These are phyloP conservation scores for Zonotrichia leucophrys DNA, from an alignment of 2,113 vertebrate species.

Conservation along the genomic window DNA sequence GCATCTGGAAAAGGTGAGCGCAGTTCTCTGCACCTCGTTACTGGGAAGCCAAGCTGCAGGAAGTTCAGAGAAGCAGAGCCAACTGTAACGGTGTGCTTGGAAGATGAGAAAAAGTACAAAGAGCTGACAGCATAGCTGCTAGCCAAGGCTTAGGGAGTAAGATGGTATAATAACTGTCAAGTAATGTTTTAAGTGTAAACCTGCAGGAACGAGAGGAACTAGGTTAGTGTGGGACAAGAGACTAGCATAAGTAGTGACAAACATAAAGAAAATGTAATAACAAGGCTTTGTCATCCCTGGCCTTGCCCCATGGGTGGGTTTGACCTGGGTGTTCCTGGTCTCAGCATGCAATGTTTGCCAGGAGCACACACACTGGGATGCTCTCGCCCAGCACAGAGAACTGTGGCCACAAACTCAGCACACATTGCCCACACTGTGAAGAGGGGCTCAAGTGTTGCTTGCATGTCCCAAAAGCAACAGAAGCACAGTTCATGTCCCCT, in stretches of 20 bases:
- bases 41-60: slow-evolving; percentile 38
- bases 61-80: slow-evolving; percentile 47
- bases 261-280: background rate
- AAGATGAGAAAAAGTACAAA: background rate
- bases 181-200: background rate
- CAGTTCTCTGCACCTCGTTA: slow-evolving; percentile 3
- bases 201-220: background rate
- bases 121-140: background rate
- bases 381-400: fast-evolving
- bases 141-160: background rate
- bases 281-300: background rate
- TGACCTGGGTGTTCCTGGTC: background rate
- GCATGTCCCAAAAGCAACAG: background rate
- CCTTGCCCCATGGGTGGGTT: background rate
- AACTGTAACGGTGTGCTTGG: slow-evolving; percentile 6
- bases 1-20: slow-evolving; percentile 46
- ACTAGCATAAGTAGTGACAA: background rate
- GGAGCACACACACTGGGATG: background rate
- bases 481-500: background rate
- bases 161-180: background rate
- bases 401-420: background rate
- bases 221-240: background rate
- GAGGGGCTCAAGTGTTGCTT: background rate
- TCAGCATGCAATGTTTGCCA: fast-evolving
- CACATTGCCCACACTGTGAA: fast-evolving